These are phyloP conservation scores for Poeciliopsis retropinna DNA, from an alignment of 2,113 vertebrate genomes.

Conservation along the genomic window DNA sequence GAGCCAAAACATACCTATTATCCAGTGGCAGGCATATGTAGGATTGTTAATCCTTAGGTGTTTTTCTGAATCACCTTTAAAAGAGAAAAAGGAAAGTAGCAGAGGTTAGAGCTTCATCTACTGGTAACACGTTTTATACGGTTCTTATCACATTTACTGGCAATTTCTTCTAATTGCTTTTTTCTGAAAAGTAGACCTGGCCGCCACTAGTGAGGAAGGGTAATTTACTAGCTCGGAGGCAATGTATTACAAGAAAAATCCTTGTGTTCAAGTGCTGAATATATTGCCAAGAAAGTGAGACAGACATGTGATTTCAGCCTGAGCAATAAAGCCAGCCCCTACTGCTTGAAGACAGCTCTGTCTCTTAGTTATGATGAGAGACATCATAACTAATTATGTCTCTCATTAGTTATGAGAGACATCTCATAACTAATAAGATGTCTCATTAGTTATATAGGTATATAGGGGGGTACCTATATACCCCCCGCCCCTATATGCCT, in stretches of 20 bases:
- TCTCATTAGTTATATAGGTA: too few relatives aligned
- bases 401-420: too few relatives aligned
- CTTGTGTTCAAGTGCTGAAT: constrained; percentile 57
- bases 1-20: constrained; percentile 23
- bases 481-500: too few relatives aligned
- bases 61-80: constrained; percentile 29
- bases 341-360: background rate
- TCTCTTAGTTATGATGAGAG: constrained; percentile 11
- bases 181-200: constrained; percentile 30
- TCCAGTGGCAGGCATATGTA: constrained; percentile 45
- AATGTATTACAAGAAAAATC: constrained; percentile 43
- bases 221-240: constrained; percentile 50
- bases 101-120: constrained; percentile 29
- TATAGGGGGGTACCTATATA: too few relatives aligned
- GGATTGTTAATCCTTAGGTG: constrained; percentile 44
- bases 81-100: background rate
- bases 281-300: constrained; percentile 32
- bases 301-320: constrained; percentile 45
- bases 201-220: constrained; percentile 38
- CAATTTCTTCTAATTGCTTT: constrained; percentile 48
- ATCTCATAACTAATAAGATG: too few relatives aligned
- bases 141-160: constrained; percentile 48
- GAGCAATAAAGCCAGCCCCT: constrained; percentile 32
- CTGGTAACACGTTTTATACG: constrained; percentile 5
- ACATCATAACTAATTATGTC: too few relatives aligned